Percentiles rank a stretch among this genome's conserved stretches.
These are phyloP conservation scores for Malachius bipustulatus DNA, from an alignment of 2,888 invertebrate species.

Conservation along the genomic window DNA sequence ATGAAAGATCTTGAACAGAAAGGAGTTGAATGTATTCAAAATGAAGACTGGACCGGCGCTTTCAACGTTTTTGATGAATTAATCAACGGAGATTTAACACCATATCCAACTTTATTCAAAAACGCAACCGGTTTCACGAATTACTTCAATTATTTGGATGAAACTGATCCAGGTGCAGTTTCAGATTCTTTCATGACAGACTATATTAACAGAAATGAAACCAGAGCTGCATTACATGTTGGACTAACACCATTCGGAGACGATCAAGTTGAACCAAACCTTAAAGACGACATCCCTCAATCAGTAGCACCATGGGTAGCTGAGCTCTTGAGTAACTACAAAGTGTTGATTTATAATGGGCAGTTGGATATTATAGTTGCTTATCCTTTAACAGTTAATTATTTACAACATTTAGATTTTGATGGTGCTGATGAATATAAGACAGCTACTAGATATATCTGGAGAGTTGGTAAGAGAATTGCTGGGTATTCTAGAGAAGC, in stretches of 20 bases:
- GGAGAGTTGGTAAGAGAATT: conserved; percentile 55
- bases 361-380: conserved; percentile 56
- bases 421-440: conserved; percentile 52
- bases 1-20: neutral
- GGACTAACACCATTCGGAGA: conserved; percentile 42
- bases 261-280: neutral
- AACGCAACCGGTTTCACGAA: conserved; percentile 15
- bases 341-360: conserved; percentile 51
- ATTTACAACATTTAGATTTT: conserved; percentile 60
- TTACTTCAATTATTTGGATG: conserved; percentile 17
- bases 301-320: conserved; percentile 26
- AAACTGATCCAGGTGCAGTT: conserved; percentile 14
- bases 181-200: conserved; percentile 41
- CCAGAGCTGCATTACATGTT: conserved; percentile 69
- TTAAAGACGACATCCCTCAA: neutral
- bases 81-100: conserved; percentile 4
- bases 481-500: conserved; percentile 67
- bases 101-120: neutral
- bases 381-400: conserved; percentile 62
- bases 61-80: neutral
- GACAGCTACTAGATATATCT: conserved; percentile 51
- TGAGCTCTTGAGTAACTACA: conserved; percentile 39
- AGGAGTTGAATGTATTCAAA: conserved; percentile 9
- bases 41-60: conserved; percentile 10
- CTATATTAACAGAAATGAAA: conserved; percentile 47